phyloP scores from a whole-genome alignment of 2,113 vertebrate species.

The Boulengeromyrus knoepffleri region DNA sequence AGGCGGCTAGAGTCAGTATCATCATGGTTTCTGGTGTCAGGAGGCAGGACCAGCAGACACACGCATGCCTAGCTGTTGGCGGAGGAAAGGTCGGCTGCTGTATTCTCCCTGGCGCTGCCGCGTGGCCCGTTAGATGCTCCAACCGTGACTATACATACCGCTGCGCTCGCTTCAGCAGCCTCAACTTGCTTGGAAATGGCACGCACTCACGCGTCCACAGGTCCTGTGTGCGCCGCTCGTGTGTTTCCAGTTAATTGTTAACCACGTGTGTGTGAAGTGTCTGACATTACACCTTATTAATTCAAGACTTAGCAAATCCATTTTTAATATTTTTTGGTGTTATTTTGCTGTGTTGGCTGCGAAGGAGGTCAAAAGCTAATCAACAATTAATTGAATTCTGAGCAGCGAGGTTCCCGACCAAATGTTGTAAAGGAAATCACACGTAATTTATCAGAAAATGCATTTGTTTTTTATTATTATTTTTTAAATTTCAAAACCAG shows the following conservation, averaged over 20 bases:
- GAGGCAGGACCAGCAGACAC: not conserved
- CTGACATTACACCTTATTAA: conserved; percentile 21
- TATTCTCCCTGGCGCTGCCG: not conserved
- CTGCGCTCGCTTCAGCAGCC: not conserved
- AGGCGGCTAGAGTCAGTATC: not conserved
- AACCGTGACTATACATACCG: not conserved
- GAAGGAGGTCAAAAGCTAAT: conserved; percentile 67
- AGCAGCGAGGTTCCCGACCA: conserved; percentile 71
- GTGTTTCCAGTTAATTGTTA: conserved; percentile 13
- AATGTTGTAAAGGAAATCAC: conserved; percentile 55
- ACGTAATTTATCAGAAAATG: conserved; percentile 13
- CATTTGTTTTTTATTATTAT: conserved; percentile 1
- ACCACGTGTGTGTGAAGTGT: conserved; percentile 12
- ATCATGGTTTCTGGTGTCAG: not conserved
- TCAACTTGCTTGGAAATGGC: not conserved
- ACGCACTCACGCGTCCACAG: not conserved
- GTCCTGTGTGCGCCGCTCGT: not conserved
- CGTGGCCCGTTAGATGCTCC: not conserved
- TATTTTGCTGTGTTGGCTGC: conserved; percentile 31
- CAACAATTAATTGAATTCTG: conserved; percentile 72
- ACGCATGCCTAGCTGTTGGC: not conserved
- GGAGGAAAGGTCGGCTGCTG: not conserved
- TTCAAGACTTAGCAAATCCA: conserved; percentile 21
- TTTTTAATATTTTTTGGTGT: conserved; percentile 13
- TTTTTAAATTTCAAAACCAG: not conserved